Evolutionary conservation across 2,113 vertebrate species (phyloP).

Genomic region (Eptatretus burgeri): DNA sequence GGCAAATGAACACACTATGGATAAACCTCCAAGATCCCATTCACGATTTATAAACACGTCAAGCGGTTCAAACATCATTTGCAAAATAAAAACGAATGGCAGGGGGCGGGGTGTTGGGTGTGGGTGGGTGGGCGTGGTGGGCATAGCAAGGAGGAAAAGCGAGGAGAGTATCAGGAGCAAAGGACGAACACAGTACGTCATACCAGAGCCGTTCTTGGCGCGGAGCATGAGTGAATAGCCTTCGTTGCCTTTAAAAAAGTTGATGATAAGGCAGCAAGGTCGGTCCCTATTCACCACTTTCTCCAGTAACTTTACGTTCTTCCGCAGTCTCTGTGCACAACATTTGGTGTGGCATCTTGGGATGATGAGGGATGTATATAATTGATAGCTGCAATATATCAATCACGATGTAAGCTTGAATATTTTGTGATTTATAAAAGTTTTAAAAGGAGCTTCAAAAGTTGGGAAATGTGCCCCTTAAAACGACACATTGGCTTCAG

Average conservation of each 20-base stretch:
- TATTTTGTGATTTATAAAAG: neutral
- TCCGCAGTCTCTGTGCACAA: constrained; percentile 53
- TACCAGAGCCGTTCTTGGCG: constrained; percentile 96
- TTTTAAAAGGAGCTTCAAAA: neutral
- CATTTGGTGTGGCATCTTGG: neutral
- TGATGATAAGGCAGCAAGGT: constrained; percentile 71
- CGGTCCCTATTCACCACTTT: constrained; percentile 89
- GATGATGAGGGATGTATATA: neutral
- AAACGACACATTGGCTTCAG: neutral
- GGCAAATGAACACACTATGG: too few species aligned
- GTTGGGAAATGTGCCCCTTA: neutral
- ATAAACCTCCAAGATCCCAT: too few species aligned
- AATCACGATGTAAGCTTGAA: neutral
- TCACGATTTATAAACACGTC: too few species aligned
- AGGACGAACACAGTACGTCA: neutral
- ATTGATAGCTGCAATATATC: neutral
- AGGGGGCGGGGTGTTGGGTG: too few species aligned
- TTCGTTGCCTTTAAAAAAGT: constrained; percentile 86
- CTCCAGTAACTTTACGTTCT: constrained; percentile 95
- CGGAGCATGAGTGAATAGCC: constrained; percentile 96
- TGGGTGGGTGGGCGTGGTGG: too few species aligned
- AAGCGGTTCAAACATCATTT: too few species aligned
- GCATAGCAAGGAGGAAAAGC: too few species aligned
- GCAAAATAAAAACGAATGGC: too few species aligned
- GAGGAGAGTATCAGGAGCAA: too few species aligned